phyloP scores from a whole-genome alignment of 1,140 invertebrate species.

The Drosophila nebulosa region DNA sequence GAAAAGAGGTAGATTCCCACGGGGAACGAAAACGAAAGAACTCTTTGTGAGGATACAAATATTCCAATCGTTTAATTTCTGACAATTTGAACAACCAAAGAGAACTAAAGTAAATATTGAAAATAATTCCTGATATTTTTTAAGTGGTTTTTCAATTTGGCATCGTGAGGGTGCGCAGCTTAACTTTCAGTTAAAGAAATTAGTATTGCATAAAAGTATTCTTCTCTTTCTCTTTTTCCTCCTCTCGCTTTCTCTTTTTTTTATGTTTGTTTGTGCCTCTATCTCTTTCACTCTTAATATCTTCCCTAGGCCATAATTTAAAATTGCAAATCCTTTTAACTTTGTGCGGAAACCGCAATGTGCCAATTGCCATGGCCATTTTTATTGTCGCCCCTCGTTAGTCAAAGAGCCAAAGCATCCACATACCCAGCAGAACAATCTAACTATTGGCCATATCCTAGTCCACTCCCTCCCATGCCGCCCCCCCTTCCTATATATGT shows the following conservation, averaged over 20 bases:
- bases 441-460: slow-evolving; percentile 48
- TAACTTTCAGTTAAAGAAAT: not conserved
- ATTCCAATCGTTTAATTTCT: no score
- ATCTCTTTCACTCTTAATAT: not conserved
- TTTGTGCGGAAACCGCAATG: slow-evolving; percentile 56
- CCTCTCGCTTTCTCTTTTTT: not conserved
- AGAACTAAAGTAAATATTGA: no score
- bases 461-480: not conserved
- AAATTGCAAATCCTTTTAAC: slow-evolving; percentile 67
- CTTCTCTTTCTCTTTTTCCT: not conserved
- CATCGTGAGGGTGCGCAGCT: not conserved
- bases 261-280: not conserved
- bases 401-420: slow-evolving; percentile 45
- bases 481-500: not conserved
- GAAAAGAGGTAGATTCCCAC: not conserved
- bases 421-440: slow-evolving; percentile 33
- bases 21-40: not conserved
- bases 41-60: not conserved
- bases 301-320: slow-evolving; percentile 48
- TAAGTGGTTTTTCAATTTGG: not conserved
- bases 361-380: slow-evolving; percentile 67
- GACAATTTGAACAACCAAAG: no score
- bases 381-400: slow-evolving; percentile 73
- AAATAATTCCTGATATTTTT: no score
- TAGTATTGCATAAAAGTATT: not conserved